Percentiles rank a stretch among this genome's conserved stretches.
Conservation (phyloP, 2,113 vertebrate genomes). For the Ursus arctos region DNA sequence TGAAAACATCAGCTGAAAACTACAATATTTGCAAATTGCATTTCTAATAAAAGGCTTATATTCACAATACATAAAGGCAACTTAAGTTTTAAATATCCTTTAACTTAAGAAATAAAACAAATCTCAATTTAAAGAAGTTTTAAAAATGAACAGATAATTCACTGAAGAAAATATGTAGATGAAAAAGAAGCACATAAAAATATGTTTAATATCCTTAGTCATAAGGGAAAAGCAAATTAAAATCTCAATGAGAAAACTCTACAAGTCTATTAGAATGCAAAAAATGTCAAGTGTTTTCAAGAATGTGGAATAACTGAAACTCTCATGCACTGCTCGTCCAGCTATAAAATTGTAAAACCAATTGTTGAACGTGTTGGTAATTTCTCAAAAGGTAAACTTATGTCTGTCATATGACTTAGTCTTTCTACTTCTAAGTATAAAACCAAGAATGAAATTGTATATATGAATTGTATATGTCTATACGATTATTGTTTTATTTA, state of each 20-base stretch:
- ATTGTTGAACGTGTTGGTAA: neutral
- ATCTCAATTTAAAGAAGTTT: neutral
- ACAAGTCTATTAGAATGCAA: neutral
- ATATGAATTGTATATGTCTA: neutral
- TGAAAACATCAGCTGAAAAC: neutral
- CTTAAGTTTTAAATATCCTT: neutral
- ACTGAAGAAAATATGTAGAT: neutral
- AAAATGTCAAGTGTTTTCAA: neutral
- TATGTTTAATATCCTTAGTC: neutral
- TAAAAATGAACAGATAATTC: neutral
- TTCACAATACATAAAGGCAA: neutral
- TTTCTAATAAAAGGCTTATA: neutral
- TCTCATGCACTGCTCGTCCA: neutral
- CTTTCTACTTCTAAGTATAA: neutral
- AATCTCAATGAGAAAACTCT: neutral
- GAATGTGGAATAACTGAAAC: neutral
- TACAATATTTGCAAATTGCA: neutral
- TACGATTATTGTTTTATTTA: neutral
- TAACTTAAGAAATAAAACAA: neutral
- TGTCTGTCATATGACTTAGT: neutral
- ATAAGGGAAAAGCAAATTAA: neutral
- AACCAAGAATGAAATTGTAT: neutral
- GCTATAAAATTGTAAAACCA: neutral
- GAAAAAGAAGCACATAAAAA: neutral
- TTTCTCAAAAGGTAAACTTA: neutral